Conservation (phyloP, 2,113 vertebrate species). For the Chelonoidis abingdonii region DNA sequence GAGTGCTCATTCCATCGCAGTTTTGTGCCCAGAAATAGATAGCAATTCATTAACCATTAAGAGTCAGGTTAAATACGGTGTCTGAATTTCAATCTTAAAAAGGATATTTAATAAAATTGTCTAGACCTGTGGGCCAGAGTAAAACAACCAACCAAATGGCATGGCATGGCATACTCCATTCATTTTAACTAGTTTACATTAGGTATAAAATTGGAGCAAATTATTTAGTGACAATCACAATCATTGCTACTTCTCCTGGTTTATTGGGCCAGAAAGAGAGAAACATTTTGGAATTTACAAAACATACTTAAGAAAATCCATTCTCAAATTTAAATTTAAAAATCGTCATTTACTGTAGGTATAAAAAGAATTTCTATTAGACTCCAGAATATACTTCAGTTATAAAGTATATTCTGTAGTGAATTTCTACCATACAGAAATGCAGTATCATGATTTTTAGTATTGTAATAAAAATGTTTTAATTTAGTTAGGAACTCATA, state of each 20-base stretch:
- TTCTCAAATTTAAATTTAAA: background rate
- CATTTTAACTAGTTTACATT: background rate
- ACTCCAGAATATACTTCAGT: background rate
- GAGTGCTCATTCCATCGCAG: background rate
- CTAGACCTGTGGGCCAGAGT: background rate
- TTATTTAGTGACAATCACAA: background rate
- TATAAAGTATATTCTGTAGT: background rate
- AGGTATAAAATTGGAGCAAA: background rate
- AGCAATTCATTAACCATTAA: background rate
- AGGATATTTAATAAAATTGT: background rate
- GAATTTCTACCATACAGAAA: background rate
- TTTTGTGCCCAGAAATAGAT: background rate
- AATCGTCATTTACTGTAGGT: background rate
- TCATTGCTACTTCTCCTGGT: background rate
- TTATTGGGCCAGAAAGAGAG: background rate
- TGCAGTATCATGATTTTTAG: background rate
- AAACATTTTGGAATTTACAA: background rate
- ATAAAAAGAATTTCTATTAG: background rate
- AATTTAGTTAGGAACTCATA: background rate
- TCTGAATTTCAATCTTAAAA: background rate
- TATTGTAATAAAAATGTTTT: background rate
- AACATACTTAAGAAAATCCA: background rate
- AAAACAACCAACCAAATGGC: background rate
- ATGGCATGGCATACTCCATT: background rate
- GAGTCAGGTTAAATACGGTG: background rate